Evolutionary conservation across 2,888 invertebrate species (phyloP), one percentile per base, ranked within the genome.

Genomic region (Drosophila robusta): DNA sequence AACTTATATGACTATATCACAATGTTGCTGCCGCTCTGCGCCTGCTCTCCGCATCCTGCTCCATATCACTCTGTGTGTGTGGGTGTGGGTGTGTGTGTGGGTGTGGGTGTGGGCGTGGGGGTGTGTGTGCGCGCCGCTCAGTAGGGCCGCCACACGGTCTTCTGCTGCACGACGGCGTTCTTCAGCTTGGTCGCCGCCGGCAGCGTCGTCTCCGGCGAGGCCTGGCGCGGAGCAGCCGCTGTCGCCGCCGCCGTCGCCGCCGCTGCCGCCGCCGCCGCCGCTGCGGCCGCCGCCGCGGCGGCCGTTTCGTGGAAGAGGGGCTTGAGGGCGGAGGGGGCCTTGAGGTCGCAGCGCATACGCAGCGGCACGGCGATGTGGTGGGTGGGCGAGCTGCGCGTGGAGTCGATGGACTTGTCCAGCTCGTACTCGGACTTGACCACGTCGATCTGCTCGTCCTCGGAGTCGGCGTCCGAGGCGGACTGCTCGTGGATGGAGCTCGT

Each of bases 71-170:
- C 57, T 67, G 55, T 57, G 42, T 70, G 52, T 56, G 16, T 64
- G 18, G 61, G 8, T 64, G 52, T 63, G 14, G 1, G 1, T 63
- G n/a, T 61, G 18, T 36, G 9, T 57, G 16, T 14, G 12, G 51
- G 29, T 34, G 1, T 39, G 32, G 57, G 16, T 34, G 29, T 36
- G 36, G 46, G 42, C 50, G 29, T 16, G 22, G 52, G n/a, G 45
- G 16, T 11, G 3, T 36, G 11, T n/a, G 34, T 50, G 18, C 47
- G 34, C 18, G 22, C n/a, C 24, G 44, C 54, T 90, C 89, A 96
- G 93, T 96, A 96, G 61, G 96, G 96, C 86, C 96, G 93, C 96
- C 96, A 96, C 34, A 96, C 96, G 12, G 94, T 94, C 93, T 95
- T 95, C 62, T 94, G 94, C 47, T 93, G 92, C 29, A 93, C 92